These are phyloP conservation scores for Eptatretus atami DNA, from an alignment of 2,797 vertebrate species.

Conservation along the genomic window DNA sequence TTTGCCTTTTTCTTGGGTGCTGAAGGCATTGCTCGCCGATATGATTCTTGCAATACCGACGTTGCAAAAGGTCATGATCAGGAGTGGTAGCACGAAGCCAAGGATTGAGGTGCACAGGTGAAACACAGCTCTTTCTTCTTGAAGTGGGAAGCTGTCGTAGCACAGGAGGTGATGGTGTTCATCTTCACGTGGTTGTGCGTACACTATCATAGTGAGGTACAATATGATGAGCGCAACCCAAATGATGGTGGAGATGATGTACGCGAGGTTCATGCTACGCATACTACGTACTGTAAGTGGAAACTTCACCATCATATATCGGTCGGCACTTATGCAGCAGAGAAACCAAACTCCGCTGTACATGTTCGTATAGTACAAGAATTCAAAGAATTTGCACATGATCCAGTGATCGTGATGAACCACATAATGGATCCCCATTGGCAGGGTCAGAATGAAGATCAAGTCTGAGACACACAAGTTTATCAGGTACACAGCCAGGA, in stretches of 20 bases:
- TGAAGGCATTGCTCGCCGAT: conserved; percentile 8
- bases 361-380: conserved; percentile 12
- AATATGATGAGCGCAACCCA: conserved; percentile 9
- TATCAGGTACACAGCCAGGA: conserved; percentile 10
- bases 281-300: conserved; percentile 7
- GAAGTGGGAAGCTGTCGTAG: conserved; percentile 11
- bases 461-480: conserved; percentile 10
- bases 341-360: conserved; percentile 11
- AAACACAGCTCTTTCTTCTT: conserved; percentile 8
- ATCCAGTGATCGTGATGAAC: conserved; percentile 9
- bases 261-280: conserved; percentile 8
- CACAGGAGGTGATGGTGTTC: conserved; percentile 8
- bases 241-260: conserved; percentile 5
- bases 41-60: conserved; percentile 8
- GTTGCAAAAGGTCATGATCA: conserved; percentile 10
- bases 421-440: conserved; percentile 10
- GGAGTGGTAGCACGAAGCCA: conserved; percentile 9
- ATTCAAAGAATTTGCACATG: conserved; percentile 10
- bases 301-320: conserved; percentile 9
- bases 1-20: conserved; percentile 9
- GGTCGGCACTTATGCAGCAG: conserved; percentile 11
- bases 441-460: conserved; percentile 10
- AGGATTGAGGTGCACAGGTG: conserved; percentile 10
- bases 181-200: conserved; percentile 6
- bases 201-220: conserved; percentile 7